Evolutionary conservation across 1,140 invertebrate species (phyloP).

Genomic region (Lerema accius): DNA sequence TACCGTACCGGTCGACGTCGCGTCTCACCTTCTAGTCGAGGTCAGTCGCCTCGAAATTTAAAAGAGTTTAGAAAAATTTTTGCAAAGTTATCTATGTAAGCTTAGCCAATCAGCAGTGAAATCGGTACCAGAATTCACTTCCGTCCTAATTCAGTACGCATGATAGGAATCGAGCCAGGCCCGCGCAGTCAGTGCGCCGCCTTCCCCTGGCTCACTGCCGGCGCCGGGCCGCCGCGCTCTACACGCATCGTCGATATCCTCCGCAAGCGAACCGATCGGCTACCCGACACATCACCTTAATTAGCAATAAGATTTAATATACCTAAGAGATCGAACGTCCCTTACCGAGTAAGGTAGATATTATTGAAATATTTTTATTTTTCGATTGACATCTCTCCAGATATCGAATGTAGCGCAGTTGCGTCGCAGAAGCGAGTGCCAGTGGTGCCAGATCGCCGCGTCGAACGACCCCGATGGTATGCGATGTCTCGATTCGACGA

Average conservation of each 20-base stretch:
- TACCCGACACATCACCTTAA: constrained; percentile 68
- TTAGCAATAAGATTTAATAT: constrained; percentile 81
- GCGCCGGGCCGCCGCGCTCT: constrained; percentile 49
- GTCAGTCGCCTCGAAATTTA: constrained; percentile 57
- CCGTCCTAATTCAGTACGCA: constrained; percentile 81
- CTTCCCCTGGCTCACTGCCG: constrained; percentile 76
- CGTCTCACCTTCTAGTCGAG: constrained; percentile 60
- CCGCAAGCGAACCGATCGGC: constrained; percentile 58
- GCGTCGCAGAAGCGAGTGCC: constrained; percentile 35
- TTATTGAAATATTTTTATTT: constrained; percentile 76
- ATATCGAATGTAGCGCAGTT: constrained; percentile 52
- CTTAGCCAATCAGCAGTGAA: constrained; percentile 79
- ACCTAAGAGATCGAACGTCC: constrained; percentile 81
- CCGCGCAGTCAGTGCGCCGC: constrained; percentile 69
- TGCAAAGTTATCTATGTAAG: constrained; percentile 78
- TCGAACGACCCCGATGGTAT: constrained; percentile 37
- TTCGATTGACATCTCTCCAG: constrained; percentile 74
- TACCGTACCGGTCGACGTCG: constrained; percentile 66
- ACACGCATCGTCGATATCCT: constrained; percentile 46
- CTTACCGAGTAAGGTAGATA: constrained; percentile 82
- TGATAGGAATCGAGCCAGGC: constrained; percentile 81
- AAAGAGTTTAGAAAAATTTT: constrained; percentile 72
- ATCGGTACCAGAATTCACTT: constrained; percentile 82
- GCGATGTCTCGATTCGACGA: constrained; percentile 36
- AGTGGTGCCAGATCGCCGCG: constrained; percentile 24